phyloP scores from a whole-genome alignment of 2,797 vertebrate species.

The Darevskia nairensis region DNA sequence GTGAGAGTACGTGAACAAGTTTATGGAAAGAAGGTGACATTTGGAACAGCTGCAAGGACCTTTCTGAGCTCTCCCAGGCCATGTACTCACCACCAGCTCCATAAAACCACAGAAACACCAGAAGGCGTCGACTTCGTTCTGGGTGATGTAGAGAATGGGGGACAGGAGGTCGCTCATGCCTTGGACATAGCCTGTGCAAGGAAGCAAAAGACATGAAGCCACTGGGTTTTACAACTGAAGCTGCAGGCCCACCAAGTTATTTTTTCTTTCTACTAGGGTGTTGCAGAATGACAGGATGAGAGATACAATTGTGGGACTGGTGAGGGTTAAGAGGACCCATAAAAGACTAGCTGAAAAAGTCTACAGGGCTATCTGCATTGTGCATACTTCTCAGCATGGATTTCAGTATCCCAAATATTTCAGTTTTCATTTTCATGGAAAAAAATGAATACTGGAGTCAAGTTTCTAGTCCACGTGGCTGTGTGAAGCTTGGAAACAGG shows the following conservation, averaged over 20 bases:
- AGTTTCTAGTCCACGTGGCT: background rate
- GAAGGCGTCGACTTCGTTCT: constrained; percentile 94
- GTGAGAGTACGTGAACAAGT: background rate
- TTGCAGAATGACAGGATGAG: no score
- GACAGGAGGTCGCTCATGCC: constrained; percentile 94
- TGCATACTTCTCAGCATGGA: background rate
- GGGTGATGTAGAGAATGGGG: constrained; percentile 88
- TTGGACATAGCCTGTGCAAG: constrained; percentile 88
- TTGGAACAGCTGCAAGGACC: background rate
- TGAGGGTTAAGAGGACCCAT: no score
- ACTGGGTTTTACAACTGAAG: background rate
- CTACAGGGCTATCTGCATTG: background rate
- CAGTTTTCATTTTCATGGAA: background rate
- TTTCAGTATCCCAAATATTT: background rate
- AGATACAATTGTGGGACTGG: background rate
- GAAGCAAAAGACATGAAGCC: background rate
- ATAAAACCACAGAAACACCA: constrained; percentile 95
- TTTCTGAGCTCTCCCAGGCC: background rate
- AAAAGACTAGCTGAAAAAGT: background rate
- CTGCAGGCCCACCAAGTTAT: background rate
- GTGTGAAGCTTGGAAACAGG: background rate
- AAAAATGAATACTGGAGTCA: no score
- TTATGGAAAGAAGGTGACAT: no score
- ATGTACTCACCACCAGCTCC: constrained; percentile 86
- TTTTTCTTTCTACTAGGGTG: background rate